Percentiles rank a stretch among this genome's conserved stretches.
Evolutionary conservation across 2,888 invertebrate genomes (phyloP).

Genomic region (Tachina grossa): DNA sequence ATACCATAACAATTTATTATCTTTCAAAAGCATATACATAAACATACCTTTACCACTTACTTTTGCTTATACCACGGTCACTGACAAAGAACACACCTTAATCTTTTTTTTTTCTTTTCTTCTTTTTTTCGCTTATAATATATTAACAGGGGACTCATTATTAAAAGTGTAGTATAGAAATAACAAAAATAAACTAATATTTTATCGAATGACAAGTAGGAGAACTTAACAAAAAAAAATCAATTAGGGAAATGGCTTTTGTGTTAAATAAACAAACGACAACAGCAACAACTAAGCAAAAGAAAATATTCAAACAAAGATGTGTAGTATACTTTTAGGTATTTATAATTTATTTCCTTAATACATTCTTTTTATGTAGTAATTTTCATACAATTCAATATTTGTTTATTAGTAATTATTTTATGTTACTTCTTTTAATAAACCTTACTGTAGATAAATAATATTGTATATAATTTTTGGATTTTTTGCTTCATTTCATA

Average conservation of each 20-base stretch:
- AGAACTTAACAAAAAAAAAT: constrained; percentile 11
- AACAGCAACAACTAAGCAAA: neutral
- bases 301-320: neutral
- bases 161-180: constrained; percentile 51
- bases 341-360: constrained; percentile 3
- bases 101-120: constrained; percentile 10
- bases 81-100: constrained; percentile 61
- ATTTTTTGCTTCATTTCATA: constrained; percentile 27
- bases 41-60: neutral
- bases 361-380: neutral
- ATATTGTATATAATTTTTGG: constrained; percentile 1
- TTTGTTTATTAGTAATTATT: constrained; percentile 53
- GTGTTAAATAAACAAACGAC: constrained; percentile 42
- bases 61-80: constrained; percentile 3
- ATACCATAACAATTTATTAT: constrained; percentile 55
- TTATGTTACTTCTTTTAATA: constrained; percentile 6
- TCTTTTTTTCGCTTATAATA: constrained; percentile 48
- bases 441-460: constrained; percentile 9
- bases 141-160: constrained; percentile 69
- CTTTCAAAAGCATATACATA: constrained; percentile 34
- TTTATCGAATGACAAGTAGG: constrained; percentile 55
- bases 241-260: constrained; percentile 68
- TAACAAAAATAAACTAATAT: constrained; percentile 58
- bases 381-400: constrained; percentile 9
- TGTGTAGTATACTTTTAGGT: constrained; percentile 21